Base-by-base conservation (phyloP, 2,113 vertebrate genomes). In the Pomatorhinus ruficollis region DNA sequence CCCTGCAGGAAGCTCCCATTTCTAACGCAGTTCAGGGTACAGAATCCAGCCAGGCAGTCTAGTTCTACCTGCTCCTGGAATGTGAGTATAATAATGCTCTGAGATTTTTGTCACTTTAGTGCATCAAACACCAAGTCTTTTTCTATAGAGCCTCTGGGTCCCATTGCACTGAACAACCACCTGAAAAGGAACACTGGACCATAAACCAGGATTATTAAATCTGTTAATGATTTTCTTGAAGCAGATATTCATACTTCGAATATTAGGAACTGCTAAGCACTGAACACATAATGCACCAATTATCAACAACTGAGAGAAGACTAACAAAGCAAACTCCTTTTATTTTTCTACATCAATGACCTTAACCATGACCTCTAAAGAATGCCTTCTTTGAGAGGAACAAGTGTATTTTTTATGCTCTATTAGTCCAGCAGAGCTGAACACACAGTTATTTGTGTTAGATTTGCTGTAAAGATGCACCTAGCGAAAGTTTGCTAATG, bases 381-480 rank as follows among this genome's bases (percentile, higher is more conserved):
- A 97, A 97, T 94, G 96, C 89, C 49, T 53, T 63, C 90, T 97
- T 97, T 94, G 91, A 96, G 61, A 93, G 16, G 69, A 97, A 94
- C 94, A 94, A 96, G 86, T 42, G n/a, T 77, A 94, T 97, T 95
- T 94, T 89, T 97, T 89, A 96, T 61, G 97, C 96, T 95, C 95
- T 96, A 71, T 94, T 97, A 96, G 88, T 96, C 72, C 92, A 91
- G 75, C 50, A 84, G 71, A 88, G 78, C 71, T 68, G 71, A 95
- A 96, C 84, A 97, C 91, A 96, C 74, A 96, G 79, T 78, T 93
- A 89, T 90, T 95, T 95, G 96, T 96, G 94, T 84, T 80, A 93
- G 82, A 91, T 72, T 66, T 89, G 78, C 90, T 94, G 87, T 83
- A 68, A 90, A 93, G 93, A 96, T 88, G 93, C 79, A 94, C 78